phyloP scores from a whole-genome alignment of 1,140 invertebrate genomes.

The Elysia chlorotica region DNA sequence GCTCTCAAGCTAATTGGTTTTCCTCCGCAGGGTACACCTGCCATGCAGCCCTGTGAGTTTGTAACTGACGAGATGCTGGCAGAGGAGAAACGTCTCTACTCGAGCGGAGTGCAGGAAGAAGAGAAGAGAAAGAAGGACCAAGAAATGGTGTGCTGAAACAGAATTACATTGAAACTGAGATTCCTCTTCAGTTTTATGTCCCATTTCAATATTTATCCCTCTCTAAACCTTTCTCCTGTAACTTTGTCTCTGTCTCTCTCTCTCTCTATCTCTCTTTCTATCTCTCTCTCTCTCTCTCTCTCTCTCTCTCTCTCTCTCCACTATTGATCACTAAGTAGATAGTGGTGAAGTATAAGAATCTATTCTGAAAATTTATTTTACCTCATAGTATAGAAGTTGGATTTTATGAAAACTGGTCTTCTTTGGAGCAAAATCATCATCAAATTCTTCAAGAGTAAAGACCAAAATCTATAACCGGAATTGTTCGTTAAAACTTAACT shows the following conservation, averaged over 20 bases:
- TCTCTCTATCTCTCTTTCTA: too few relatives aligned
- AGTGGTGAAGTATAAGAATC: too few relatives aligned
- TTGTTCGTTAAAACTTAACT: background rate
- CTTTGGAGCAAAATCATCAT: background rate
- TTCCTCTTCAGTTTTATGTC: background rate
- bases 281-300: too few relatives aligned
- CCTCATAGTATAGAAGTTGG: too few relatives aligned
- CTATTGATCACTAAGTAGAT: too few relatives aligned
- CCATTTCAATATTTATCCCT: background rate
- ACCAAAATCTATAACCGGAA: background rate
- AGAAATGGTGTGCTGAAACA: constrained; percentile 14
- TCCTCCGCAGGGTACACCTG: background rate
- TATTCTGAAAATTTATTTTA: too few relatives aligned
- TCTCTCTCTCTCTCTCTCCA: too few relatives aligned
- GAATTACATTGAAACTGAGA: background rate
- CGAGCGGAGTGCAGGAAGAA: constrained; percentile 24
- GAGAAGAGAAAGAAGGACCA: constrained; percentile 25
- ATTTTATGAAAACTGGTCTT: background rate
- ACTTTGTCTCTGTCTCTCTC: too few relatives aligned
- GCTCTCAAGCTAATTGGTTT: too few relatives aligned
- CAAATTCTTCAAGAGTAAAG: too few relatives aligned
- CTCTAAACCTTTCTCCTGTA: background rate
- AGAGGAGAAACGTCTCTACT: constrained; percentile 31
- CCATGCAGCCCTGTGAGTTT: background rate
- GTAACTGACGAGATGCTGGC: constrained; percentile 31